These are phyloP conservation scores for Bombyx mandarina DNA, from an alignment of 1,140 invertebrate species.

Conservation along the genomic window DNA sequence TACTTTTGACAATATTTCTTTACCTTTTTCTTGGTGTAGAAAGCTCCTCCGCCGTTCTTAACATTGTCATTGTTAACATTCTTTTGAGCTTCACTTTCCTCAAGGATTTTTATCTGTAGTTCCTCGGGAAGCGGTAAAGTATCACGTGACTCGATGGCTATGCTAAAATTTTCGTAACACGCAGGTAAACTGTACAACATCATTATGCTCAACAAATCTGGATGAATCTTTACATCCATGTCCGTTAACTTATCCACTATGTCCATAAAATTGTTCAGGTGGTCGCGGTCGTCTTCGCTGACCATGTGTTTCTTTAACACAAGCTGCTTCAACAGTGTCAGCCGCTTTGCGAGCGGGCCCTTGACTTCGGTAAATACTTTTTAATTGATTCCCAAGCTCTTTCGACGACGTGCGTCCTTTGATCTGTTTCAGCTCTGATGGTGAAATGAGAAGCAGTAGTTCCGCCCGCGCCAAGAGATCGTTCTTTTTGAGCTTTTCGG, in stretches of 20 bases:
- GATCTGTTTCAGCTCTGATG: not conserved
- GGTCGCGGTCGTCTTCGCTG: not conserved
- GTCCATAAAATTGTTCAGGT: not conserved
- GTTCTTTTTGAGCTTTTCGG: not conserved
- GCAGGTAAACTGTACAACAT: slow-evolving; percentile 30
- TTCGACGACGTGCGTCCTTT: not conserved
- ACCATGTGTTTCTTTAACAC: slow-evolving; percentile 1
- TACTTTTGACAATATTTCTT: not conserved
- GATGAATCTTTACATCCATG: slow-evolving; percentile 2
- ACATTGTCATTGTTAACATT: not conserved
- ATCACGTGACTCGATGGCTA: slow-evolving; percentile 35
- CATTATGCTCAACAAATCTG: slow-evolving; percentile 6
- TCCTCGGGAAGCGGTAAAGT: slow-evolving; percentile 24
- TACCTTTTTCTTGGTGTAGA: not conserved
- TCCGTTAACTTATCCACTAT: slow-evolving; percentile 2
- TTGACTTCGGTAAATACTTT: not conserved
- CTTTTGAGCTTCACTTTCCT: slow-evolving; percentile 24
- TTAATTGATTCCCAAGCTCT: not conserved
- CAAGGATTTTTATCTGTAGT: slow-evolving; percentile 33
- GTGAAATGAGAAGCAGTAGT: not conserved
- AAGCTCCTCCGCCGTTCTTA: not conserved
- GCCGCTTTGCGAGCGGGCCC: not conserved
- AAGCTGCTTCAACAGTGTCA: not conserved
- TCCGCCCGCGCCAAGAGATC: not conserved
- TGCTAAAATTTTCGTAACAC: slow-evolving; percentile 29